Conservation (phyloP, 1,140 invertebrate genomes). For the Drosophila equinoxialis region DNA sequence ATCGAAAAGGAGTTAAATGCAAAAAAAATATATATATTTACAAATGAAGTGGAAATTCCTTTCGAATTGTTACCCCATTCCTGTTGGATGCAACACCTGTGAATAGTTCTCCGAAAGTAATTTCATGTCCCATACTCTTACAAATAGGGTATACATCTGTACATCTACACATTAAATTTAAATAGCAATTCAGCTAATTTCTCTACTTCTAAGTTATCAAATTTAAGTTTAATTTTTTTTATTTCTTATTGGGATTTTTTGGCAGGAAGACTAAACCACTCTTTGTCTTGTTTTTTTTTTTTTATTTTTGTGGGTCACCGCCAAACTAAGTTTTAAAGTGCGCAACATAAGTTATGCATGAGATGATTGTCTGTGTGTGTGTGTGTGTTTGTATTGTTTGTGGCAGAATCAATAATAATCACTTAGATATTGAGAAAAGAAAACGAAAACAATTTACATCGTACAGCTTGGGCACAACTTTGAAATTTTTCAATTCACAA, state of each 20-base stretch:
- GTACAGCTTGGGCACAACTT: background rate
- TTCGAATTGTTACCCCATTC: too few relatives aligned
- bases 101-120: background rate
- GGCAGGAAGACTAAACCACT: too few relatives aligned
- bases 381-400: slow-evolving; percentile 18
- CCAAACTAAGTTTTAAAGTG: slow-evolving; percentile 22
- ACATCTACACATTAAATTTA: too few relatives aligned
- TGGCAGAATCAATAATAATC: slow-evolving; percentile 48
- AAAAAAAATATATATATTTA: too few relatives aligned
- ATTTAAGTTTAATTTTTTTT: too few relatives aligned
- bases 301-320: slow-evolving; percentile 17
- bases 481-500: background rate
- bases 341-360: slow-evolving; percentile 51
- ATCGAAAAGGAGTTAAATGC: background rate
- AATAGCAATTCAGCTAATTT: too few relatives aligned
- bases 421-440: slow-evolving; percentile 12
- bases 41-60: too few relatives aligned
- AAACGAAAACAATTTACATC: background rate
- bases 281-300: background rate
- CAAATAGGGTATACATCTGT: too few relatives aligned
- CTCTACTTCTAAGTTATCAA: too few relatives aligned
- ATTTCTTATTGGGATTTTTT: too few relatives aligned
- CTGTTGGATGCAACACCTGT: too few relatives aligned
- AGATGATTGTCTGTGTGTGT: slow-evolving; percentile 28
- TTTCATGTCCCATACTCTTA: background rate